These are phyloP conservation scores for Pectinophora gossypiella DNA, from an alignment of 1,140 invertebrate genomes.

Conservation along the genomic window DNA sequence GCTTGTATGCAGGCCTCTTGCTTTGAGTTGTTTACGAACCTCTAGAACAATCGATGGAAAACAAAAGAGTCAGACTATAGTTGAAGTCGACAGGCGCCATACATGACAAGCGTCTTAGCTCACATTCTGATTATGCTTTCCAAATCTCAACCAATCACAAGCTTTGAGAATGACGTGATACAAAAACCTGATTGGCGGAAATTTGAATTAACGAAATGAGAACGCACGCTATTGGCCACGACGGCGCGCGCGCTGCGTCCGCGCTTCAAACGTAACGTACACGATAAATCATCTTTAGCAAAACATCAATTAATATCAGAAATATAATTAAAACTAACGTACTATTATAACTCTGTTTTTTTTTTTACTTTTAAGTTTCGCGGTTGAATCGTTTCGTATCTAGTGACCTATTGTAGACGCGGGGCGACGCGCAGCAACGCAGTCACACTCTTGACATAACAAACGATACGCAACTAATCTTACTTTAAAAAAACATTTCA, in stretches of 20 bases:
- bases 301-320: slow-evolving; percentile 74
- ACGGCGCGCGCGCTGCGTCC: slow-evolving; percentile 9
- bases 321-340: slow-evolving; percentile 74
- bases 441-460: slow-evolving; percentile 3
- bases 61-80: too few relatives aligned
- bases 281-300: slow-evolving; percentile 72
- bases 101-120: neutral
- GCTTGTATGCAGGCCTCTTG: neutral
- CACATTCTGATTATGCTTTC: neutral
- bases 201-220: neutral
- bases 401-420: slow-evolving; percentile 57
- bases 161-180: neutral
- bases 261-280: slow-evolving; percentile 58
- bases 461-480: too few relatives aligned
- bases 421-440: slow-evolving; percentile 27
- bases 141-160: neutral
- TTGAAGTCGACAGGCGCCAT: too few relatives aligned
- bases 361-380: slow-evolving; percentile 48
- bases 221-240: neutral
- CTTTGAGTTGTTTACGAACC: too few relatives aligned
- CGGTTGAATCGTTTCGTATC: slow-evolving; percentile 53
- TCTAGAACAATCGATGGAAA: too few relatives aligned
- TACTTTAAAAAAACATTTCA: too few relatives aligned
- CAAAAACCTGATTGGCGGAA: neutral
- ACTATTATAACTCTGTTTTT: slow-evolving; percentile 70